A percentile compares a stretch with the other conserved stretches of the same genome.
Conservation (phyloP, 2,888 invertebrate genomes). For the Meta bourneti region DNA sequence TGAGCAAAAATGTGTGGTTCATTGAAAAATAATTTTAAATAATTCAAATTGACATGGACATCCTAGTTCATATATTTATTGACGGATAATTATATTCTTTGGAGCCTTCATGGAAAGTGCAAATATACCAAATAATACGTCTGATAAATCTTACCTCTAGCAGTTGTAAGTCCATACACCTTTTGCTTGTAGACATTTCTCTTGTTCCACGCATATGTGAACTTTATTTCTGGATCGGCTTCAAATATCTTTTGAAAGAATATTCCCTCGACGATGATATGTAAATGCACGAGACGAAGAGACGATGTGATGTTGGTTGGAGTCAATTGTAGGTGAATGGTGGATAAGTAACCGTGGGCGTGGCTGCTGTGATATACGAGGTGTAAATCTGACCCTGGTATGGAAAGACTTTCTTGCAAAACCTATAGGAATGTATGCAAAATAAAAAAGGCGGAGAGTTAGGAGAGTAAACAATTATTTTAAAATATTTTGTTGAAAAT, state of each 20-base stretch:
- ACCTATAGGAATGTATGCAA: slow-evolving; percentile 83
- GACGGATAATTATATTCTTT: too few relatives aligned
- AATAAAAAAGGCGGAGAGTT: too few relatives aligned
- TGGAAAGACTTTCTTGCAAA: slow-evolving; percentile 95
- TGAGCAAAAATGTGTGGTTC: too few relatives aligned
- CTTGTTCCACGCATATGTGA: slow-evolving; percentile 98
- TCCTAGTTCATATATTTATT: too few relatives aligned
- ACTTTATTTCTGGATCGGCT: slow-evolving; percentile 97
- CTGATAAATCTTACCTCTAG: slow-evolving; percentile 83
- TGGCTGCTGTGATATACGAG: slow-evolving; percentile 97
- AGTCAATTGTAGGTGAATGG: slow-evolving; percentile 93
- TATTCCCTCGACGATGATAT: slow-evolving; percentile 96
- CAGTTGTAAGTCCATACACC: slow-evolving; percentile 97
- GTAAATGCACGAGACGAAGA: slow-evolving; percentile 92
- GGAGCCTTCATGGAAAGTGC: too few relatives aligned
- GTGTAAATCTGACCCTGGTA: slow-evolving; percentile 95
- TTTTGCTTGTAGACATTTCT: slow-evolving; percentile 96
- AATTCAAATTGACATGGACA: too few relatives aligned
- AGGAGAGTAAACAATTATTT: too few relatives aligned
- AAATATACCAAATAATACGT: too few relatives aligned
- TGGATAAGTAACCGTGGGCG: slow-evolving; percentile 95
- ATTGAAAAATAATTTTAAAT: too few relatives aligned
- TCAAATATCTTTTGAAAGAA: slow-evolving; percentile 95
- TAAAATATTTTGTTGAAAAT: too few relatives aligned
- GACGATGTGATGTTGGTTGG: slow-evolving; percentile 90